Conservation (phyloP, 2,797 vertebrate genomes). For the Gymnothorax reevesii region DNA sequence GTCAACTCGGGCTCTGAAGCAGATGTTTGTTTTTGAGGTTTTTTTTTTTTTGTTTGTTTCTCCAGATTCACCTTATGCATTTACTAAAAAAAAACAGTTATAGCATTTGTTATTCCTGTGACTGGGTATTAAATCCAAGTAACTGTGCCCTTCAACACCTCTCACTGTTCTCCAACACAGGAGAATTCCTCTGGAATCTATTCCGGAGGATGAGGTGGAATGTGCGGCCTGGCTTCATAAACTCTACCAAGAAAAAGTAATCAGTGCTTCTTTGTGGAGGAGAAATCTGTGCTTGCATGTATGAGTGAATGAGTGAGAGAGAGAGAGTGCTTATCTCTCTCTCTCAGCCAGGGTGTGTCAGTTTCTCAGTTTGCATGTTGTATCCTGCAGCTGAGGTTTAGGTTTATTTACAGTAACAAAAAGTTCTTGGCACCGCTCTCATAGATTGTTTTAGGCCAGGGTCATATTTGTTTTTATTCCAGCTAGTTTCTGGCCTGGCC, state of each 20-base stretch:
- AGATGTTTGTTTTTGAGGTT: not conserved
- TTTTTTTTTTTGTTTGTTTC: not conserved
- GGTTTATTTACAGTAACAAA: not conserved
- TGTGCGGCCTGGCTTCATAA: slow-evolving; percentile 92
- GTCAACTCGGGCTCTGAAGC: not conserved
- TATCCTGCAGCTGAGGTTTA: not conserved
- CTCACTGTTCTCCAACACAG: slow-evolving; percentile 60
- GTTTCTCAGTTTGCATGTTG: not conserved
- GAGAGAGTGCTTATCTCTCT: slow-evolving; percentile 19
- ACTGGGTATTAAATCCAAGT: not conserved
- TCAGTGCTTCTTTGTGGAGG: slow-evolving; percentile 27
- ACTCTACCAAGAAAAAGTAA: slow-evolving; percentile 96
- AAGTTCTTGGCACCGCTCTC: not conserved
- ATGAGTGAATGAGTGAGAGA: not conserved
- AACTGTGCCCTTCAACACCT: not conserved
- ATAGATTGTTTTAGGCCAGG: not conserved
- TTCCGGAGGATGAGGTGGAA: slow-evolving; percentile 86
- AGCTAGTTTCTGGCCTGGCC: not conserved
- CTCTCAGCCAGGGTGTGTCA: not conserved
- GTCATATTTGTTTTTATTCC: not conserved
- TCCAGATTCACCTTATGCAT: not conserved
- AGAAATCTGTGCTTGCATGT: not conserved
- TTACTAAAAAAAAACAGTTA: not conserved
- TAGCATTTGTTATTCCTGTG: not conserved
- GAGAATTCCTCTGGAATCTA: slow-evolving; percentile 85